Evolutionary conservation across 2,113 vertebrate genomes (phyloP).

Genomic region (Stegostoma tigrinum): DNA sequence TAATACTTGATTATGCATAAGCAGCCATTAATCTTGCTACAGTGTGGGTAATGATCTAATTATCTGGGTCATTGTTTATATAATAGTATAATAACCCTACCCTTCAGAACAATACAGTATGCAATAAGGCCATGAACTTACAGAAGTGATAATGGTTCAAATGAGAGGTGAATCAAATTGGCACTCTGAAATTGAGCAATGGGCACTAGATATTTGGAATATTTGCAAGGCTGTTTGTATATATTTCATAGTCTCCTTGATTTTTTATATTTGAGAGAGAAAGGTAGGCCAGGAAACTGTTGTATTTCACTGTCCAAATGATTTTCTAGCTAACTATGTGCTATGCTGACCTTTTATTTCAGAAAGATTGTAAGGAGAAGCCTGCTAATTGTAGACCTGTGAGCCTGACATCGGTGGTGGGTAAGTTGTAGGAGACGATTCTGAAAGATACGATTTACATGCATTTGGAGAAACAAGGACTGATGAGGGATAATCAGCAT

Average conservation of each 20-base stretch:
- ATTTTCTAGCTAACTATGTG: background rate
- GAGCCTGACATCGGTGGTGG: no score
- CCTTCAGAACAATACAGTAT: background rate
- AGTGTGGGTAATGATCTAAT: conserved; percentile 23
- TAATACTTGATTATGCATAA: conserved; percentile 6
- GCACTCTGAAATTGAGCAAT: background rate
- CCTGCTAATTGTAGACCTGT: no score
- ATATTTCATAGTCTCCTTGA: background rate
- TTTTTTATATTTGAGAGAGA: background rate
- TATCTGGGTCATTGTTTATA: conserved; percentile 29
- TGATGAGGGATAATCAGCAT: no score
- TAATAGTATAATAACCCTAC: background rate
- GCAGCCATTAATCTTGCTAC: conserved; percentile 27
- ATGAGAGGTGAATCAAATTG: background rate
- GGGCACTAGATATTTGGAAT: background rate
- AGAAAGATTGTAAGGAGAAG: no score
- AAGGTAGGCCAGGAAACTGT: background rate
- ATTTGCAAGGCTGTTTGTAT: background rate
- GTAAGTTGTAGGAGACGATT: no score
- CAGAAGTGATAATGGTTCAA: background rate
- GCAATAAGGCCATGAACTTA: background rate
- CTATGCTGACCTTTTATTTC: background rate
- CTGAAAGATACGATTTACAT: no score
- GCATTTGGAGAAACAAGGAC: no score
- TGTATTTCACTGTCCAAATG: background rate